Evolutionary conservation across 2,888 invertebrate species (phyloP).

Genomic region (Drosophila infuscata): DNA sequence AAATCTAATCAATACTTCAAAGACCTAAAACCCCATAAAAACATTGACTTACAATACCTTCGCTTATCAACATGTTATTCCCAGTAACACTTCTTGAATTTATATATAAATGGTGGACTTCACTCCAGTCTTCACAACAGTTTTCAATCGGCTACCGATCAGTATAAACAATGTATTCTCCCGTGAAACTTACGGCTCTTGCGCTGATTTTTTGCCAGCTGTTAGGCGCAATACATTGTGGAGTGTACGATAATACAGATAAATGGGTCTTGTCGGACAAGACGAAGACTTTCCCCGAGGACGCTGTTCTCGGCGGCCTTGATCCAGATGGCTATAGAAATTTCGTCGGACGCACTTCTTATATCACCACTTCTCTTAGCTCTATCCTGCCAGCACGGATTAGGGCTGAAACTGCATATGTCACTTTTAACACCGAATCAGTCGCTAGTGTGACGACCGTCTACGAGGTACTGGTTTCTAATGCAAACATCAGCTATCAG

Average conservation of each 20-base stretch:
- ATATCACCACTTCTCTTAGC: not conserved
- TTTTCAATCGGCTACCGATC: not conserved
- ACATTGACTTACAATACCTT: too few species aligned
- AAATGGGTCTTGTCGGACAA: constrained; percentile 36
- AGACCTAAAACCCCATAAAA: too few species aligned
- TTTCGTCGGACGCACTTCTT: constrained; percentile 45
- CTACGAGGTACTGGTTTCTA: constrained; percentile 43
- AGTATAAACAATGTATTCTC: constrained; percentile 36
- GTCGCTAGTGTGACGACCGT: not conserved
- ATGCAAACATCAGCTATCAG: constrained; percentile 32
- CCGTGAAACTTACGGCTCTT: constrained; percentile 16
- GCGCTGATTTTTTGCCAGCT: constrained; percentile 41
- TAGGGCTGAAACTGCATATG: constrained; percentile 34
- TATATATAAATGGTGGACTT: constrained; percentile 7
- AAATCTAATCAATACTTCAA: too few species aligned
- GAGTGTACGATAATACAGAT: constrained; percentile 38
- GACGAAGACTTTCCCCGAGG: constrained; percentile 29
- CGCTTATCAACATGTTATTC: constrained; percentile 20
- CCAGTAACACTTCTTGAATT: not conserved
- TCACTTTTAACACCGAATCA: constrained; percentile 30
- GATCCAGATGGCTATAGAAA: constrained; percentile 55
- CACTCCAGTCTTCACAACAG: not conserved
- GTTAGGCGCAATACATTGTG: constrained; percentile 41
- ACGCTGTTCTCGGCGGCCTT: constrained; percentile 47
- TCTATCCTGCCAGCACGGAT: constrained; percentile 51